These are phyloP conservation scores for Drosophila aldrichi DNA, from an alignment of 2,888 invertebrate species.

Conservation along the genomic window DNA sequence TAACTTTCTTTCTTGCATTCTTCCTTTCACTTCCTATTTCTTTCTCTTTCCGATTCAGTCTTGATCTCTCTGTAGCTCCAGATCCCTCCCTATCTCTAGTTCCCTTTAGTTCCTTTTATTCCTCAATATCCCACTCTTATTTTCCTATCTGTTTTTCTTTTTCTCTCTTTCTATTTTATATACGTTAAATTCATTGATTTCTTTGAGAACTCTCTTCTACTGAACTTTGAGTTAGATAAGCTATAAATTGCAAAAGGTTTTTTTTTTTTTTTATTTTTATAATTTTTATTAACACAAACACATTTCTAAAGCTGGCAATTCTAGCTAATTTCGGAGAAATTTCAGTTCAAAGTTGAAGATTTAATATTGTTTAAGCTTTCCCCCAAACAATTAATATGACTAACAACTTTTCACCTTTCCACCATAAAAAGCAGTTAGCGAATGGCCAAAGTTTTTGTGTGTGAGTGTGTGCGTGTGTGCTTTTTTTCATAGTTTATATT, in stretches of 20 bases:
- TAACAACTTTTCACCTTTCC: conserved; percentile 51
- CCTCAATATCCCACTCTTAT: no score
- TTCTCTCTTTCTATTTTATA: no score
- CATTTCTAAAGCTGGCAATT: background rate
- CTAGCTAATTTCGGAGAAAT: conserved; percentile 21
- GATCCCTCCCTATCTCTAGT: no score
- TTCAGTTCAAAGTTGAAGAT: conserved; percentile 32
- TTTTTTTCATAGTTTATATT: conserved; percentile 13
- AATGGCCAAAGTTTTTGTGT: conserved; percentile 17
- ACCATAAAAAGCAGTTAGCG: conserved; percentile 22
- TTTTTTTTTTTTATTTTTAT: no score
- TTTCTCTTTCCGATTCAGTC: no score
- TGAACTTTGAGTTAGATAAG: background rate
- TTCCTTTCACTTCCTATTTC: no score
- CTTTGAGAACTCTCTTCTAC: background rate
- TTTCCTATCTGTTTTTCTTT: no score
- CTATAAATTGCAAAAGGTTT: background rate
- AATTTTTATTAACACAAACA: background rate
- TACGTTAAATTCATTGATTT: background rate
- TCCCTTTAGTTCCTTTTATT: no score
- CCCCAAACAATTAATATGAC: conserved; percentile 43
- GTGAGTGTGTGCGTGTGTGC: background rate
- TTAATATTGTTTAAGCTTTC: conserved; percentile 42
- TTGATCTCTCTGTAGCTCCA: no score
- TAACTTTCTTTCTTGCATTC: background rate